phyloP scores from a whole-genome alignment of 2,113 vertebrate species.

The Rostratula benghalensis region DNA sequence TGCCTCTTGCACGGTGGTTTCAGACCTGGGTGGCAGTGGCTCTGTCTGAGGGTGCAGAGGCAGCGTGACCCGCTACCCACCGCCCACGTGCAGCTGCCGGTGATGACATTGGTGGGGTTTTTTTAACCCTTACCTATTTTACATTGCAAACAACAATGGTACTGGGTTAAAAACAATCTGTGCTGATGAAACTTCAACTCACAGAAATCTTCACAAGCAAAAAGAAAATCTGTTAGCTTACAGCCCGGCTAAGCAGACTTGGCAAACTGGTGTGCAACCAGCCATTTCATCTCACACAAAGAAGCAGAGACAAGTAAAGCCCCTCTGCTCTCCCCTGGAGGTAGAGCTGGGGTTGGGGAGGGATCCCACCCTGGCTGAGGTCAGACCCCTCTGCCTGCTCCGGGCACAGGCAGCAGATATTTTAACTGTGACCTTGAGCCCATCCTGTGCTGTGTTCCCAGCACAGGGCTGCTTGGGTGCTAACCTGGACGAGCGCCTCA shows the following conservation, averaged over 20 bases:
- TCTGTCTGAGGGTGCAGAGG: no score
- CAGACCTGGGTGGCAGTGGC: background rate
- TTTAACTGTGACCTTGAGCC: no score
- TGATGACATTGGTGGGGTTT: no score
- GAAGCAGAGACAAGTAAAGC: background rate
- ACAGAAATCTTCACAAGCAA: background rate
- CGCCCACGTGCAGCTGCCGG: background rate
- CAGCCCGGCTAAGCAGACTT: no score
- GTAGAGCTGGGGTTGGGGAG: background rate
- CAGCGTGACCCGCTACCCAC: fast-evolving
- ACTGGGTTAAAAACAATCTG: background rate
- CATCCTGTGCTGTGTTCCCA: fast-evolving
- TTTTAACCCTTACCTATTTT: background rate
- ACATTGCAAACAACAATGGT: background rate
- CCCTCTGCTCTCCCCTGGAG: background rate
- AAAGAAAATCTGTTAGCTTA: background rate
- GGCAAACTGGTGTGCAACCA: background rate
- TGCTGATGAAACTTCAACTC: background rate
- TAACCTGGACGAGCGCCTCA: background rate
- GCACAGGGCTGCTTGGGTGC: background rate
- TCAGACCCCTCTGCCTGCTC: background rate
- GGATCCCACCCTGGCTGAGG: background rate
- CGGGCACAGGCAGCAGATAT: fast-evolving
- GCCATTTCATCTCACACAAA: no score
- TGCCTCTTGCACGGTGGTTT: fast-evolving